These are phyloP conservation scores for Cephus pygmeus DNA, from an alignment of 2,888 invertebrate genomes.

Conservation along the genomic window DNA sequence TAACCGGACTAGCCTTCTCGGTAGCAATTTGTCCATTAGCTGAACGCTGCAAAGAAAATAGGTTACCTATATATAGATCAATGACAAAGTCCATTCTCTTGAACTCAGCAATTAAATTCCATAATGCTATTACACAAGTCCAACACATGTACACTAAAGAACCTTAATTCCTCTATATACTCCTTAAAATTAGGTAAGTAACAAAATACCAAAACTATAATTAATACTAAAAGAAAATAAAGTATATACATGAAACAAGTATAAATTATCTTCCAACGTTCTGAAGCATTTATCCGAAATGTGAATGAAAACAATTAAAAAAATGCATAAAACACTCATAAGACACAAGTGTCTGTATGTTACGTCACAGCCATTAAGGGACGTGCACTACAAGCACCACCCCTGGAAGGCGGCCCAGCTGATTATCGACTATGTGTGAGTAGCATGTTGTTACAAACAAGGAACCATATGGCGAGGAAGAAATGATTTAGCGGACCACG, in stretches of 20 bases:
- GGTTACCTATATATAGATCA: not conserved
- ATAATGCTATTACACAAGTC: not conserved
- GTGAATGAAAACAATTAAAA: not conserved
- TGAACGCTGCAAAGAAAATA: slow-evolving; percentile 69
- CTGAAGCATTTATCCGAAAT: not conserved
- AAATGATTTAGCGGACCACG: not conserved
- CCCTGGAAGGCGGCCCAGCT: slow-evolving; percentile 28
- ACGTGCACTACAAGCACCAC: slow-evolving; percentile 22
- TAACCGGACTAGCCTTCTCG: slow-evolving; percentile 70
- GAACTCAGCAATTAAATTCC: not conserved
- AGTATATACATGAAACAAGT: not conserved
- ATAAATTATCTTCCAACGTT: not conserved
- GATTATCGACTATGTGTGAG: slow-evolving; percentile 29
- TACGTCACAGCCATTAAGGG: slow-evolving; percentile 23
- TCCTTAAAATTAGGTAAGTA: not conserved
- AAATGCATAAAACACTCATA: not conserved
- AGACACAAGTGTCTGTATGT: slow-evolving; percentile 18
- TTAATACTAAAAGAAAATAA: not conserved
- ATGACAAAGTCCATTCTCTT: not conserved
- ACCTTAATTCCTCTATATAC: no score
- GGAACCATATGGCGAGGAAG: slow-evolving; percentile 34
- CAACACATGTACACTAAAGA: no score
- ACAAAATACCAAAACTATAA: not conserved
- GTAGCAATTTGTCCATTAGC: slow-evolving; percentile 72
- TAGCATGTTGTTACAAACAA: slow-evolving; percentile 14